These are phyloP conservation scores for Apis florea DNA, from an alignment of 1,140 invertebrate species.

Conservation along the genomic window DNA sequence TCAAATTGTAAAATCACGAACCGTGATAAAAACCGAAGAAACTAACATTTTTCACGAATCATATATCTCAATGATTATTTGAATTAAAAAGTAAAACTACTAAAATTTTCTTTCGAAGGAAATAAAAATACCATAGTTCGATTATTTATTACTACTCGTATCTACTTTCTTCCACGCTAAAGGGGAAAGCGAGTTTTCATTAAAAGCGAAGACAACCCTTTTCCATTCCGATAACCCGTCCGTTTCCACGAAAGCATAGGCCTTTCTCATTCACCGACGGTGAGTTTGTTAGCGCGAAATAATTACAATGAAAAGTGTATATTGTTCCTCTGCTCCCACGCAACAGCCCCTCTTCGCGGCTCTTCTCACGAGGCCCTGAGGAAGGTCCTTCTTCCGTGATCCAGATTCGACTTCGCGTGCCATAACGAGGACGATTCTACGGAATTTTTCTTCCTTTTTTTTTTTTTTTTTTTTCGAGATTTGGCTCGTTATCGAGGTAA, in stretches of 20 bases:
- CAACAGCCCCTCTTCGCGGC: slow-evolving; percentile 63
- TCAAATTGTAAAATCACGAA: no score
- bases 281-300: slow-evolving; percentile 73
- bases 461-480: not conserved
- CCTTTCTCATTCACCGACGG: slow-evolving; percentile 66
- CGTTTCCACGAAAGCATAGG: slow-evolving; percentile 62
- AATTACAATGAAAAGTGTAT: slow-evolving; percentile 77
- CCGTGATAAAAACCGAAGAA: no score
- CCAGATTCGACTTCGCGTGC: slow-evolving; percentile 46
- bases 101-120: not conserved
- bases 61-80: no score
- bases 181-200: not conserved
- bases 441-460: no score
- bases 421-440: slow-evolving; percentile 15
- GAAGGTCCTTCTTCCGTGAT: slow-evolving; percentile 63
- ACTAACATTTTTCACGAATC: no score
- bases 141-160: not conserved
- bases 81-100: no score
- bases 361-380: slow-evolving; percentile 70
- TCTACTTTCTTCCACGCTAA: not conserved
- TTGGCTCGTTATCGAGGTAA: not conserved
- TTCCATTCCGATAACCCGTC: slow-evolving; percentile 23
- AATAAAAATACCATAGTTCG: not conserved
- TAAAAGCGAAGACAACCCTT: slow-evolving; percentile 35
- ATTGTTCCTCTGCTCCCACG: slow-evolving; percentile 73